Conservation (phyloP, 1,140 invertebrate species). For the Drosophila lini region DNA sequence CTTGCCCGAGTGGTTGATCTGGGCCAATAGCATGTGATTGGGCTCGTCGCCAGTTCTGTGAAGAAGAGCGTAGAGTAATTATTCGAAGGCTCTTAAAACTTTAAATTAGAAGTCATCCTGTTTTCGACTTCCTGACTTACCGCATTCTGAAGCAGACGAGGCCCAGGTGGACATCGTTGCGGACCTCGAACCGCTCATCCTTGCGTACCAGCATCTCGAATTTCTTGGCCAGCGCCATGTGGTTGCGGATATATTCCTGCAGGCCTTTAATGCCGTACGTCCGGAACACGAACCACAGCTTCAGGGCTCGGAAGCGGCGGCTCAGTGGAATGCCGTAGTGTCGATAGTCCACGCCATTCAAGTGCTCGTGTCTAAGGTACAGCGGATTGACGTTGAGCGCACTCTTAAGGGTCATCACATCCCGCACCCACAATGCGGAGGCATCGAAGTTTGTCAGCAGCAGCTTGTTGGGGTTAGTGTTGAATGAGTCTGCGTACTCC, state of each 20-base stretch:
- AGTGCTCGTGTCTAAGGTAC: conserved; percentile 94
- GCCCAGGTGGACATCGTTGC: conserved; percentile 91
- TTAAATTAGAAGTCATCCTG: background rate
- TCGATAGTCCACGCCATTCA: conserved; percentile 90
- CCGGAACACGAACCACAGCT: conserved; percentile 95
- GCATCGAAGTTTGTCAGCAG: conserved; percentile 96
- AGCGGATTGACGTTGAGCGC: conserved; percentile 96
- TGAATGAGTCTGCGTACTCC: conserved; percentile 95
- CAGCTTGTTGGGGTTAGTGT: conserved; percentile 97
- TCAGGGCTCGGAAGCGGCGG: conserved; percentile 93
- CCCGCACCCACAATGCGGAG: conserved; percentile 94
- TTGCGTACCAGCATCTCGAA: conserved; percentile 91
- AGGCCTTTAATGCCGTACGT: conserved; percentile 93
- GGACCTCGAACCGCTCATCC: conserved; percentile 93
- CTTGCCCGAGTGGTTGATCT: conserved; percentile 94
- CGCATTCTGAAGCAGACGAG: conserved; percentile 89
- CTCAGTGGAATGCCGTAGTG: conserved; percentile 97
- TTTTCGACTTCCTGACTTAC: conserved; percentile 42
- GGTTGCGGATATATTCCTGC: conserved; percentile 93
- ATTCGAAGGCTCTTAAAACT: background rate
- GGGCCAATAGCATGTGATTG: conserved; percentile 87
- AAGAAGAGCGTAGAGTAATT: background rate
- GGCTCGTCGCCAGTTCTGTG: conserved; percentile 64
- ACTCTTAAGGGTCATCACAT: conserved; percentile 91
- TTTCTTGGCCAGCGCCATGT: conserved; percentile 93